Evolutionary conservation across 2,888 invertebrate species (phyloP), one percentile per base, ranked within the genome.

Genomic region (Caenorhabditis sinica): DNA sequence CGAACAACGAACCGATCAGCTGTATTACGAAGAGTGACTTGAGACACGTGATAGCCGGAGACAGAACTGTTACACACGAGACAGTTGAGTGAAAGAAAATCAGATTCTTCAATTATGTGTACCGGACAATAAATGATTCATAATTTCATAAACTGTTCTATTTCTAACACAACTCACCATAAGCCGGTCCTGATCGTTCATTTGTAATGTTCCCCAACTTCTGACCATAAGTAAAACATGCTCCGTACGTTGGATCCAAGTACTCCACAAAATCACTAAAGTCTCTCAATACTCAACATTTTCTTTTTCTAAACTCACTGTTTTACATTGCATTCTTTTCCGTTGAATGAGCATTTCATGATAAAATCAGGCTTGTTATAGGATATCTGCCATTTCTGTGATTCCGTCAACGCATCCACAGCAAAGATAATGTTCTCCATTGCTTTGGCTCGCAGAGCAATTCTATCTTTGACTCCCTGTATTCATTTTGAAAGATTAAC

Each of bases 381-480:
- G 11, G 79, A 83, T 15, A 87, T 88, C 20, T 68, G 49, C 86
- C 83, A 85, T 72, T 87, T 88, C 25, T 88, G 83, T 17, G 75
- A 72, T 63, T 85, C 85, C n/a, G 87, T 89, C 82, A 93, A 72
- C 9, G 87, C 84, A 49, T 90, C 89, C 11, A 92, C 91, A n/a
- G 90, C 91, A 63, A 92, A 93, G 23, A 93, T 88, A 1, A 92
- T 87, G 77, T 92, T 92, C 82, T 92, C 92, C 75, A 88, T 87
- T 1, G 92, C 92, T 72, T 90, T 91, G 2, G 91, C 86, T 28
- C 89, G 85, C 40, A 92, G 85, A 9, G 92, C 92, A 20, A 93
- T 91, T n/a, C 90, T 88, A 82, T 93, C 92, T 53, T 73, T 89
- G n/a, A 91, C 88, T 17, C 89, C 92, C 91, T 91, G 53, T 71